Base-by-base conservation (phyloP, 2,113 vertebrate species). In the Paradoxurus hermaphroditus region DNA sequence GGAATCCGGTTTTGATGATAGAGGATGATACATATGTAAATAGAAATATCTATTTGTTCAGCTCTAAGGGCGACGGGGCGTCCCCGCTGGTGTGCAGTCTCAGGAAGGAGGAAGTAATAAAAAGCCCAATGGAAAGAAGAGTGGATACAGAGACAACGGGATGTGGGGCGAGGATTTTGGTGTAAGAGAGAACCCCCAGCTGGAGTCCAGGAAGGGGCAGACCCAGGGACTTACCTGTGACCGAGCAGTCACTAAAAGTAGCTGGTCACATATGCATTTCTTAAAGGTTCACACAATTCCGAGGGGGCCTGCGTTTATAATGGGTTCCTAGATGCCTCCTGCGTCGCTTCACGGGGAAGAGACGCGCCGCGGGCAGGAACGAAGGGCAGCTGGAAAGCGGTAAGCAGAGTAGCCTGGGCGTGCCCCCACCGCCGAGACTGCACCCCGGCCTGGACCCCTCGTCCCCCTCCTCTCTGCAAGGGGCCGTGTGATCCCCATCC, bases 391-490 rank as follows among this genome's bases (percentile, higher is more conserved):
- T 1, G 27, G 25, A 63, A 31, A 23, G 2, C 1, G 13, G 11
- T 16, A 3, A 41, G 29, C 16, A 2, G 29, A 0, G 0, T 4
- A 7, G 49, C 36, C 16, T 0, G 15, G 12, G 3, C 0, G 1
- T 1, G 2, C 44, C 10, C 21, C 7, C 56, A 21, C 21, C 8
- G 1, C 16, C 53, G 8, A 12, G 29, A 12, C 46, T 6, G 7
- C 5, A 0, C 9, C 14, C 1, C 9, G 0, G 4, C 75, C 7
- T 0, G 41, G 23, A 27, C 1, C 39, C 65, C 0, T 0, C 7
- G 0, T 1, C 23, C 2, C 3, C 46, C 49, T 51, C 56, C 27
- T 5, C 23, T 21, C 68, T 3, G 2, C 19, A 18, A n/a, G 29
- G 39, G 36, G 44, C 15, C 15, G 0, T 3, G 23, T 2, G 1